Evolutionary conservation across 1,140 invertebrate genomes (phyloP).

Genomic region (Calephelis nemesis): DNA sequence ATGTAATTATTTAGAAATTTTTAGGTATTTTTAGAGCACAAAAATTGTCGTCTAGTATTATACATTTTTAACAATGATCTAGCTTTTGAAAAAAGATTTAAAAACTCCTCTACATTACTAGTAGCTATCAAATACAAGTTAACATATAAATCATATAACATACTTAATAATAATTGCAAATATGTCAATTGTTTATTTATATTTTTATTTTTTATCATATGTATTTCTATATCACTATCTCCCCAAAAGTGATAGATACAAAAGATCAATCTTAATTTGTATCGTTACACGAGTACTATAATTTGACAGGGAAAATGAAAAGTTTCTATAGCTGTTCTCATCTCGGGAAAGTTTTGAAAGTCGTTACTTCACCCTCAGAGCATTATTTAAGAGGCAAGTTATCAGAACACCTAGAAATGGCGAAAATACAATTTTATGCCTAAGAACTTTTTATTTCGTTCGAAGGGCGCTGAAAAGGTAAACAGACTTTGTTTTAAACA

Average conservation of each 20-base stretch:
- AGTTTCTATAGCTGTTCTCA: constrained; percentile 36
- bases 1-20: too few species aligned
- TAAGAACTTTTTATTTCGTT: constrained; percentile 1
- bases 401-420: constrained; percentile 17
- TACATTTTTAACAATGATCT: too few species aligned
- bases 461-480: constrained; percentile 6
- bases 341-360: constrained; percentile 29
- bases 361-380: constrained; percentile 30
- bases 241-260: constrained; percentile 16
- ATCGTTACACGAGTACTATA: constrained; percentile 27
- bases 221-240: not conserved
- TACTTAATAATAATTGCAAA: too few species aligned
- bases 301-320: constrained; percentile 38
- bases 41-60: too few species aligned
- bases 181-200: not conserved
- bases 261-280: constrained; percentile 35
- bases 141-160: too few species aligned
- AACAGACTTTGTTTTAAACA: constrained; percentile 3
- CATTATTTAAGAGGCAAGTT: constrained; percentile 38
- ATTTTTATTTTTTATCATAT: not conserved
- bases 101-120: too few species aligned
- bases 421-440: constrained; percentile 12
- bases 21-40: too few species aligned
- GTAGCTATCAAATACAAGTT: too few species aligned
- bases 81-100: too few species aligned